A percentile compares a stretch with the other conserved stretches of the same genome.
phyloP scores from a whole-genome alignment of 2,797 vertebrate genomes.

The Gymnodraco acuticeps region DNA sequence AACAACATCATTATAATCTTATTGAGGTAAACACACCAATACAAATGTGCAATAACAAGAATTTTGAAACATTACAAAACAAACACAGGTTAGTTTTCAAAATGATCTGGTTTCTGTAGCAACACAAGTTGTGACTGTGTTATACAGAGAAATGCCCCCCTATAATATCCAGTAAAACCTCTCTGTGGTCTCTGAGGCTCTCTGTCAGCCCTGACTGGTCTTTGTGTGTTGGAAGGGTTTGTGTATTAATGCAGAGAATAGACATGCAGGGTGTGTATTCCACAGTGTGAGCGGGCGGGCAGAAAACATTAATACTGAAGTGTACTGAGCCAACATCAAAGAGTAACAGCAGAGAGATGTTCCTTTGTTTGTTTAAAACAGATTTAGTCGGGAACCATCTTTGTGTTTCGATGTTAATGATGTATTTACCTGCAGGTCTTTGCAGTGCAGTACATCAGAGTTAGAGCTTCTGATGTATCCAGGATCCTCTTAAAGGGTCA shows the following conservation, averaged over 20 bases:
- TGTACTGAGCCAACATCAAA: not conserved
- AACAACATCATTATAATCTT: not conserved
- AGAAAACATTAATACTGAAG: conserved; percentile 28
- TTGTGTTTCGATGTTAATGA: not conserved
- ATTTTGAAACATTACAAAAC: not conserved
- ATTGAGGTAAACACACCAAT: not conserved
- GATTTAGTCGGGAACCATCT: not conserved
- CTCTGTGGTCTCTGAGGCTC: not conserved
- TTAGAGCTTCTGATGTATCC: not conserved
- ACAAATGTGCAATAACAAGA: not conserved
- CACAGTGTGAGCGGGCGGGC: not conserved
- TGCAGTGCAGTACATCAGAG: not conserved
- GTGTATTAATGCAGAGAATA: conserved; percentile 60
- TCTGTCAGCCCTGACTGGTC: conserved; percentile 26
- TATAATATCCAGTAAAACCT: not conserved
- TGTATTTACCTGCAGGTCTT: not conserved
- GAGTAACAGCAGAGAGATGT: not conserved
- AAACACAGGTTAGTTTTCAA: not conserved
- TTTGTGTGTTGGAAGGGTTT: conserved; percentile 12
- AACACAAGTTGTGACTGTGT: not conserved
- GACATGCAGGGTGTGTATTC: conserved; percentile 62
- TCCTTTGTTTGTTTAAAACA: not conserved
- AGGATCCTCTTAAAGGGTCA: not conserved
- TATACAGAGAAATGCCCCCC: not conserved
- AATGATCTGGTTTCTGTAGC: not conserved